Evolutionary conservation across 2,113 vertebrate species (phyloP).

Genomic region (Aramus guarauna): DNA sequence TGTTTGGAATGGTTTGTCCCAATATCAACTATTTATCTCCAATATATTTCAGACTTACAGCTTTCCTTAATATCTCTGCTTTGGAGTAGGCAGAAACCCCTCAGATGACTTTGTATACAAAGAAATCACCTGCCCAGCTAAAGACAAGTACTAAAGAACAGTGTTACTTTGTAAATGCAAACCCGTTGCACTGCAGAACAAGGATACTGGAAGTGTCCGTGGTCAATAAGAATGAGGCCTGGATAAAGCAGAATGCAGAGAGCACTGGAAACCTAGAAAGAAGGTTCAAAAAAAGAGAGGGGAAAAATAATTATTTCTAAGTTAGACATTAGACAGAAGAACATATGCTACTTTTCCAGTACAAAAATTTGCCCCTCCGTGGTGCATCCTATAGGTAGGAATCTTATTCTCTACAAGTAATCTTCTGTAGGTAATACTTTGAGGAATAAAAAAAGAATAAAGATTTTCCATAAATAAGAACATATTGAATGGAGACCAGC

Average conservation of each 20-base stretch:
- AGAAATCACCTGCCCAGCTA: not conserved
- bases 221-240: constrained; percentile 93
- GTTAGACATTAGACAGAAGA: not conserved
- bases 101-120: not conserved
- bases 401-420: not conserved
- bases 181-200: constrained; percentile 18
- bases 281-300: not conserved
- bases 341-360: not conserved
- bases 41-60: not conserved
- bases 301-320: not conserved
- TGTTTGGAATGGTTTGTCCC: not conserved
- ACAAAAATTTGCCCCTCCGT: not conserved
- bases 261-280: constrained; percentile 77
- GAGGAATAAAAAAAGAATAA: not conserved
- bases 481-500: not conserved
- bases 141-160: not conserved
- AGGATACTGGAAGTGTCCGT: constrained; percentile 99
- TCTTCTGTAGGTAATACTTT: not conserved
- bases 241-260: constrained; percentile 92
- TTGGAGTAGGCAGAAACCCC: not conserved
- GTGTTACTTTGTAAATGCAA: not conserved
- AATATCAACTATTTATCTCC: not conserved
- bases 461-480: not conserved
- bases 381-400: accelerated
- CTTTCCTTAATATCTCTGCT: not conserved